A percentile compares a stretch with the other conserved stretches of the same genome.
phyloP scores from a whole-genome alignment of 2,797 vertebrate species.

The Jordanella pulchra region DNA sequence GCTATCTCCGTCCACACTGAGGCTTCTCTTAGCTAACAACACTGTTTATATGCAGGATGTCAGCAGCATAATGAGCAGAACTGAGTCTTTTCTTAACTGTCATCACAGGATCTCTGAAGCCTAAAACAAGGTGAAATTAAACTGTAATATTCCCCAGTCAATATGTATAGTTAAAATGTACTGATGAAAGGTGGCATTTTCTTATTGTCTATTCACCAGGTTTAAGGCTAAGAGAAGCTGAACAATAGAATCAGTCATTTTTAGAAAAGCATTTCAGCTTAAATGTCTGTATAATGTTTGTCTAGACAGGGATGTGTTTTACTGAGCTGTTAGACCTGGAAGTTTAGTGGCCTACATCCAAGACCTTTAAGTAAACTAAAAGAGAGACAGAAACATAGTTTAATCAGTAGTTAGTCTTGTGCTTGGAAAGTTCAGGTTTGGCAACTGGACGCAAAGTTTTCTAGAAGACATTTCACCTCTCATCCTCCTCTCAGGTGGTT shows the following conservation, averaged over 20 bases:
- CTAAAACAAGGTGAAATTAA: constrained; percentile 29
- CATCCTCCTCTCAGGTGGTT: no score
- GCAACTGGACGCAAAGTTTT: no score
- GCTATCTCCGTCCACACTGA: constrained; percentile 11
- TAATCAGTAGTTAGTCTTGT: no score
- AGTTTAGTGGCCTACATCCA: no score
- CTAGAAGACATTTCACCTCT: no score
- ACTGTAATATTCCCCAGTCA: constrained; percentile 3
- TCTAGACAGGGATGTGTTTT: no score
- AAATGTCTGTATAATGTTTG: no score
- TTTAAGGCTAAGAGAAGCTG: neutral
- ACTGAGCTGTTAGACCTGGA: no score
- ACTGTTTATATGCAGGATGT: constrained; percentile 48
- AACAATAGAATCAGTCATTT: neutral
- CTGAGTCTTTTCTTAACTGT: constrained; percentile 12
- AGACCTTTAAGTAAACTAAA: no score
- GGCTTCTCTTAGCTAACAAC: constrained; percentile 45
- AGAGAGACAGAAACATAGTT: no score
- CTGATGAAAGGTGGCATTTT: neutral
- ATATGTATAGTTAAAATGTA: constrained; percentile 3
- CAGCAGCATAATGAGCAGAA: constrained; percentile 39
- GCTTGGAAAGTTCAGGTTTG: no score
- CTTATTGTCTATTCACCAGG: neutral
- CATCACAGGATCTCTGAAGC: constrained; percentile 14
- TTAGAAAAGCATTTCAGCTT: no score